Conservation (phyloP, 2,797 vertebrate genomes). For the Acanthurus tractus region DNA sequence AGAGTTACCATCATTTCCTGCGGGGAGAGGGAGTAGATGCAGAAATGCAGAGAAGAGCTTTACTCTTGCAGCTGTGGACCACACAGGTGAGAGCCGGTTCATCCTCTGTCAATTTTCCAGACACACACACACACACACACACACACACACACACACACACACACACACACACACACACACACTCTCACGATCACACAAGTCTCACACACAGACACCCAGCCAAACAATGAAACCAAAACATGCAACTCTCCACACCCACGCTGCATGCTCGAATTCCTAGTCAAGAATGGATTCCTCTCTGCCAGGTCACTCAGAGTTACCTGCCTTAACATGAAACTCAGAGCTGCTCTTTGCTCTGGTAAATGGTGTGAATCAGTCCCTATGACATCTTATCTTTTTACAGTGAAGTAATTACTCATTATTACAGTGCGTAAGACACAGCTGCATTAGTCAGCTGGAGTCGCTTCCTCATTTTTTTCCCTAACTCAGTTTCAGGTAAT, state of each 20-base stretch:
- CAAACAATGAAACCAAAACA: not conserved
- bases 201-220: not conserved
- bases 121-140: conserved; percentile 3
- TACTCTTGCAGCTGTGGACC: conserved; percentile 90
- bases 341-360: not conserved
- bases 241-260: conserved; percentile 45
- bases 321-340: conserved; percentile 55
- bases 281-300: conserved; percentile 25
- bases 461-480: conserved; percentile 11
- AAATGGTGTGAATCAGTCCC: conserved; percentile 24
- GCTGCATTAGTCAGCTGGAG: conserved; percentile 24
- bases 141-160: conserved; percentile 6
- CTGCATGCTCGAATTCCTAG: conserved; percentile 20
- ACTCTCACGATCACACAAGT: conserved; percentile 8
- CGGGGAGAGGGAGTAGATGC: conserved; percentile 72
- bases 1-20: conserved; percentile 82
- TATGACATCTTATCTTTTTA: not conserved
- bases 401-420: not conserved
- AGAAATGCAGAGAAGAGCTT: conserved; percentile 84
- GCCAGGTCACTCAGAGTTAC: conserved; percentile 27
- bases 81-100: conserved; percentile 82
- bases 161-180: conserved; percentile 3
- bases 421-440: not conserved
- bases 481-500: conserved; percentile 5
- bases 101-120: not conserved